These are phyloP conservation scores for Platycercus adscitus DNA, from an alignment of 2,113 vertebrate species.

Conservation along the genomic window DNA sequence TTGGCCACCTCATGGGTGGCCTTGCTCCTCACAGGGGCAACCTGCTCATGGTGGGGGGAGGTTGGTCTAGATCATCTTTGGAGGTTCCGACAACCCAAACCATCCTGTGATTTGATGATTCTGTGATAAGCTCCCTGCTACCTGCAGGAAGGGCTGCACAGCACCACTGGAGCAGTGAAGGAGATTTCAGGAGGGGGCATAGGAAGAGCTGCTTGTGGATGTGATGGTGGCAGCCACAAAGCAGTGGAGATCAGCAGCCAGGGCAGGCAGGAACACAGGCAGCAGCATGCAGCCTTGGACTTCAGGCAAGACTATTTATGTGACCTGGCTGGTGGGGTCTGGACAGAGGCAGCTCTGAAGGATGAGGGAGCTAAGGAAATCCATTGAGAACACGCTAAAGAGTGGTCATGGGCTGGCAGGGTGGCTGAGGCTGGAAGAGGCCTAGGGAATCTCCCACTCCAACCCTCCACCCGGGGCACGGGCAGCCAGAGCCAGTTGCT, in stretches of 20 bases:
- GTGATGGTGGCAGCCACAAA: fast-evolving
- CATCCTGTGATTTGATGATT: background rate
- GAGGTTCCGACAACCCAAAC: no score
- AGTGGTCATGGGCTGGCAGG: no score
- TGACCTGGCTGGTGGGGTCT: background rate
- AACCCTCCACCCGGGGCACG: background rate
- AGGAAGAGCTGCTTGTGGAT: fast-evolving
- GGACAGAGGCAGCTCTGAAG: background rate
- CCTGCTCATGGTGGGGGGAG: background rate
- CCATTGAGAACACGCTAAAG: fast-evolving
- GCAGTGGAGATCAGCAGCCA: fast-evolving
- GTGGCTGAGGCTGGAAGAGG: background rate
- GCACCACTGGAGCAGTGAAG: fast-evolving
- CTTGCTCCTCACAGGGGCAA: fast-evolving
- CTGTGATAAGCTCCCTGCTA: fast-evolving
- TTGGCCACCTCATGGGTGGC: background rate
- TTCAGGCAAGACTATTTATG: fast-evolving
- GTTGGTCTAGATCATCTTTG: background rate
- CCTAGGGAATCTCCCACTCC: background rate
- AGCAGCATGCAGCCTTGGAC: background rate
- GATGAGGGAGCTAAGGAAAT: fast-evolving
- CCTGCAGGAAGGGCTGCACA: background rate
- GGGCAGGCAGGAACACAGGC: background rate
- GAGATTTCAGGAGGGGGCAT: fast-evolving
- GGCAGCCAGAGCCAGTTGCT: background rate